Evolutionary conservation across 1,140 invertebrate genomes (phyloP).

Genomic region (Ips typographus): DNA sequence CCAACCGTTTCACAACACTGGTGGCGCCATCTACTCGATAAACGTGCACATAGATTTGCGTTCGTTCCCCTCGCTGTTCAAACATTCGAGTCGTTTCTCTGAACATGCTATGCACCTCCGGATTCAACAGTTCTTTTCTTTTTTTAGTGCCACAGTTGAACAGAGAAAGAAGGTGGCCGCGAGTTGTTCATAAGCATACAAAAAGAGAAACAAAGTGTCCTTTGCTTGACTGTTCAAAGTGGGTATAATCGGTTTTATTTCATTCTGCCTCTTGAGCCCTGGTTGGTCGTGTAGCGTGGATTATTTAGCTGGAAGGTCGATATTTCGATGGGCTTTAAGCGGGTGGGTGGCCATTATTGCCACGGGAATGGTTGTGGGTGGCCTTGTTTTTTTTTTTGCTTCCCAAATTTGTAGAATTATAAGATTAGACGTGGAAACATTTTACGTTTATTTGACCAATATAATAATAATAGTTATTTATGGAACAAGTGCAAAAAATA

Average conservation of each 20-base stretch:
- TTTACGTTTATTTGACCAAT: too few relatives aligned
- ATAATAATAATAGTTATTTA: too few relatives aligned
- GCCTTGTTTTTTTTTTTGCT: too few relatives aligned
- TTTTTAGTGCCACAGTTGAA: too few relatives aligned
- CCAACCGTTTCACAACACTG: background rate
- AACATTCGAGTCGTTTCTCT: background rate
- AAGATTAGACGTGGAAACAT: too few relatives aligned
- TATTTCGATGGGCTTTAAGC: conserved; percentile 35
- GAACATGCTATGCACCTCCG: too few relatives aligned
- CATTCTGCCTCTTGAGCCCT: conserved; percentile 13
- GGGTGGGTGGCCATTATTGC: conserved; percentile 34
- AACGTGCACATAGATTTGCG: conserved; percentile 8
- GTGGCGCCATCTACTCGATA: conserved; percentile 25
- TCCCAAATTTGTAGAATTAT: too few relatives aligned
- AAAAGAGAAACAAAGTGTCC: conserved; percentile 30
- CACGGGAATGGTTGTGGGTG: conserved; percentile 26
- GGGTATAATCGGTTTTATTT: background rate
- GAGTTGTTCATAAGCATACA: conserved; percentile 7
- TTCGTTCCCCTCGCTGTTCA: conserved; percentile 25
- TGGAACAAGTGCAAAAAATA: too few relatives aligned
- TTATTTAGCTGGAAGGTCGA: conserved; percentile 35
- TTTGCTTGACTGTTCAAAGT: conserved; percentile 1
- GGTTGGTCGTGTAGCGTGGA: conserved; percentile 28
- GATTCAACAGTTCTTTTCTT: too few relatives aligned
- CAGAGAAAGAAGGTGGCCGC: too few relatives aligned